These are phyloP conservation scores for Agonopterix subpropinquella DNA, from an alignment of 2,888 invertebrate genomes.

Conservation along the genomic window DNA sequence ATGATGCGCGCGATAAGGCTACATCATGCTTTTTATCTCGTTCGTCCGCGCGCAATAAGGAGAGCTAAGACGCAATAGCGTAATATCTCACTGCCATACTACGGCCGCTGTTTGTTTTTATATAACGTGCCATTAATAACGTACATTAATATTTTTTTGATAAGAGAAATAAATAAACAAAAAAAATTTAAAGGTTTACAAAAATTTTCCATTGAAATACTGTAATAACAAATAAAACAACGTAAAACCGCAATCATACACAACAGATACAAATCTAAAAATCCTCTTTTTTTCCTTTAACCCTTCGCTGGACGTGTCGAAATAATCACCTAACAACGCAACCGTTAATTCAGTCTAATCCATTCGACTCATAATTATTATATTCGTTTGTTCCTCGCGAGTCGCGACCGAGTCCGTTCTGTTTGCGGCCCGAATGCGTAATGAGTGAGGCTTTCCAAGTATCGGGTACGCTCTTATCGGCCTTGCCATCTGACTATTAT, in stretches of 20 bases:
- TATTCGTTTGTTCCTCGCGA: conserved; percentile 65
- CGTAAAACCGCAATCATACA: background rate
- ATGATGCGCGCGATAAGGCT: no score
- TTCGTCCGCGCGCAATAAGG: no score
- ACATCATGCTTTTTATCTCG: no score
- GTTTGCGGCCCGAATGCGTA: conserved; percentile 66
- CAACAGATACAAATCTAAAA: conserved; percentile 21
- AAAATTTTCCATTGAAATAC: no score
- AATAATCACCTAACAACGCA: conserved; percentile 35
- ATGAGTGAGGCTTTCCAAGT: conserved; percentile 67
- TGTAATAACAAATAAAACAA: no score
- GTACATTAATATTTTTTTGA: no score
- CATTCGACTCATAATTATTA: conserved; percentile 66
- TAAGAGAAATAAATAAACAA: no score
- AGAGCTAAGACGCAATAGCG: no score
- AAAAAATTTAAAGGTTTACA: no score
- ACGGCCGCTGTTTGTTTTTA: no score
- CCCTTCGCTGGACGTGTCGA: conserved; percentile 29
- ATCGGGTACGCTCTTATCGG: conserved; percentile 63
- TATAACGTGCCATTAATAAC: no score
- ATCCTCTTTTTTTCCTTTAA: conserved; percentile 12
- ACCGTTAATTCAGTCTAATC: conserved; percentile 61
- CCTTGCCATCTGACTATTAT: conserved; percentile 74
- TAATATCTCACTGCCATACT: no score
- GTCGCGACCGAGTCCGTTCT: conserved; percentile 48